Conservation (phyloP, 2,797 vertebrate species). For the Cuniculus paca region DNA sequence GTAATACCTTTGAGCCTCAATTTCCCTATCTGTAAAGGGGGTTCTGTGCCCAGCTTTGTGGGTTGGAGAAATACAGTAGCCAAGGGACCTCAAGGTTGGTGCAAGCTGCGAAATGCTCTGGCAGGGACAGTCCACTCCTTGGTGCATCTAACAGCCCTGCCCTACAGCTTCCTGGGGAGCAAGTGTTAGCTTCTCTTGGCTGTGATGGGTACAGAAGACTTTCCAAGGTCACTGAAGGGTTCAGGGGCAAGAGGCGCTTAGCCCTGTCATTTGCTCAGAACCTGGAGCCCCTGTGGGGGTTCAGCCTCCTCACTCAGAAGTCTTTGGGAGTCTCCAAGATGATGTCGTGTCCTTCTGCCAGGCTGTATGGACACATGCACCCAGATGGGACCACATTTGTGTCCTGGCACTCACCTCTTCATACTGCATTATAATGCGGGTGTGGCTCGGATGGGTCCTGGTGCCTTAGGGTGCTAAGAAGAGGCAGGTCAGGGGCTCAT, state of each 20-base stretch:
- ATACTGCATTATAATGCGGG: neutral
- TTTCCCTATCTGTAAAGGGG: neutral
- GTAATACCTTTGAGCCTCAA: neutral
- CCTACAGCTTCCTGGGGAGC: too few species aligned
- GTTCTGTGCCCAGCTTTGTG: neutral
- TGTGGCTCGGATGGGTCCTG: too few species aligned
- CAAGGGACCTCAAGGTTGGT: accelerated
- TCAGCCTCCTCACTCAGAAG: neutral
- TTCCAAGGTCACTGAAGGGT: neutral
- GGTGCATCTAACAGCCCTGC: neutral
- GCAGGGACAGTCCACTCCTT: too few species aligned
- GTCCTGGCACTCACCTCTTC: neutral
- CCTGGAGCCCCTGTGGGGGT: neutral
- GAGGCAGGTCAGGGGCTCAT: neutral
- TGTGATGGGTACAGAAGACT: neutral
- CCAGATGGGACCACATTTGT: neutral
- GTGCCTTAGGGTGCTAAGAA: neutral
- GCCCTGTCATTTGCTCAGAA: neutral
- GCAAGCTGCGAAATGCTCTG: neutral
- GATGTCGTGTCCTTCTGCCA: neutral
- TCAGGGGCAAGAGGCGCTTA: neutral
- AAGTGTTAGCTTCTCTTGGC: neutral
- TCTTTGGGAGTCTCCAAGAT: neutral
- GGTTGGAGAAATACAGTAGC: neutral
- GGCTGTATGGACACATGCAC: neutral